These are phyloP conservation scores for Crotalus tigris DNA, from an alignment of 2,113 vertebrate genomes.

Conservation along the genomic window DNA sequence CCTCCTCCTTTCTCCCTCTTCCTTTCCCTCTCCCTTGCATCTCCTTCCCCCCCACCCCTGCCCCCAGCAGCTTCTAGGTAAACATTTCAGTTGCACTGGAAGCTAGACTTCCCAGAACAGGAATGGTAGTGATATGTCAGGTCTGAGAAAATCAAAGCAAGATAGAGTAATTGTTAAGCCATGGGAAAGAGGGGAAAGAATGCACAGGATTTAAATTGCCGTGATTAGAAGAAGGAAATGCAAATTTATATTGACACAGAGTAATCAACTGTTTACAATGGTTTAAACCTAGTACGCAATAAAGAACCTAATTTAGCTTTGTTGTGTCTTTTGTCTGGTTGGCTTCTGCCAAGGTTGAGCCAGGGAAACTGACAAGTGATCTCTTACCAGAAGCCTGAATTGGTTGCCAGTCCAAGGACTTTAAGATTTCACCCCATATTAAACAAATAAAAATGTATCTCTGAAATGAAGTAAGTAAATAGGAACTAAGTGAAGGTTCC, in stretches of 20 bases:
- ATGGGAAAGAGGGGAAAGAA: neutral
- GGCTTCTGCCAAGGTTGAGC: neutral
- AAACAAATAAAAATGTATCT: neutral
- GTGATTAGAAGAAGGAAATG: neutral
- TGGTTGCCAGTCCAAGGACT: neutral
- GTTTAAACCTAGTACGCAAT: neutral
- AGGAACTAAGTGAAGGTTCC: neutral
- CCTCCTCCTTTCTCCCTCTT: neutral
- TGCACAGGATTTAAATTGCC: neutral
- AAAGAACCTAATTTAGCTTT: neutral
- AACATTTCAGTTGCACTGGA: neutral
- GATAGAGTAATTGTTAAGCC: neutral
- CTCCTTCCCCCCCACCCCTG: neutral
- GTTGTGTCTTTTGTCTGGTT: neutral
- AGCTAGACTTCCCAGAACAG: neutral
- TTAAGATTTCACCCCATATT: neutral
- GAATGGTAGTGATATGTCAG: neutral
- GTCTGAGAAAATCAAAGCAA: neutral
- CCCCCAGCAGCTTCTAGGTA: neutral
- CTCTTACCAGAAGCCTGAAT: neutral
- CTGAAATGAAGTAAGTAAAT: neutral
- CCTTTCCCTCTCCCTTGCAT: neutral
- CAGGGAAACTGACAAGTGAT: neutral
- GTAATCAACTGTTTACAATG: neutral
- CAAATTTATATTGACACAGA: neutral